A percentile compares a stretch with the other conserved stretches of the same genome.
Conservation (phyloP, 2,113 vertebrate genomes). For the Argyrosomus japonicus region DNA sequence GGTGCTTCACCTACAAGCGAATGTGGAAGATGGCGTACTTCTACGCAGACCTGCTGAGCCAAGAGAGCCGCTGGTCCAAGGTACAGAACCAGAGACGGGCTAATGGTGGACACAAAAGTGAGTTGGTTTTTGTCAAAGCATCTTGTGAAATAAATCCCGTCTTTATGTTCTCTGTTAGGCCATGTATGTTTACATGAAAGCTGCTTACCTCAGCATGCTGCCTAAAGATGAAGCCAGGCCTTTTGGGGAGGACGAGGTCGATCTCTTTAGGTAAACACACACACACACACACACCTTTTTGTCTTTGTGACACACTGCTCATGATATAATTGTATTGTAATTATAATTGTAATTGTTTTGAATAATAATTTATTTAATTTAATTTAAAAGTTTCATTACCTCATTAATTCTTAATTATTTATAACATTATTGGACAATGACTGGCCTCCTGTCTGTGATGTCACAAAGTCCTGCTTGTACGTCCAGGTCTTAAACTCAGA, state of each 20-base stretch:
- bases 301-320: too few relatives aligned
- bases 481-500: too few relatives aligned
- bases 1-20: conserved; percentile 87
- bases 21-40: conserved; percentile 89
- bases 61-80: conserved; percentile 90
- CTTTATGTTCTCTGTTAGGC: conserved; percentile 70
- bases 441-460: too few relatives aligned
- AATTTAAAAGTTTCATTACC: too few relatives aligned
- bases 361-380: too few relatives aligned
- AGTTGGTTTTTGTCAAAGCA: not conserved
- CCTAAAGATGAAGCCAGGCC: conserved; percentile 80
- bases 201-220: conserved; percentile 89
- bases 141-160: not conserved
- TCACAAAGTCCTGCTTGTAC: too few relatives aligned
- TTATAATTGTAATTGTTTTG: too few relatives aligned
- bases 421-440: too few relatives aligned
- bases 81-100: conserved; percentile 43
- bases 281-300: not conserved
- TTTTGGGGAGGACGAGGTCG: conserved; percentile 86
- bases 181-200: conserved; percentile 91
- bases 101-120: not conserved
- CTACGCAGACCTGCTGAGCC: conserved; percentile 88
- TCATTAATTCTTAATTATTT: too few relatives aligned
- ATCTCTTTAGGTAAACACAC: conserved; percentile 84
- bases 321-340: too few relatives aligned